phyloP scores from a whole-genome alignment of 2,797 vertebrate species.

The Ceyx erithaca region DNA sequence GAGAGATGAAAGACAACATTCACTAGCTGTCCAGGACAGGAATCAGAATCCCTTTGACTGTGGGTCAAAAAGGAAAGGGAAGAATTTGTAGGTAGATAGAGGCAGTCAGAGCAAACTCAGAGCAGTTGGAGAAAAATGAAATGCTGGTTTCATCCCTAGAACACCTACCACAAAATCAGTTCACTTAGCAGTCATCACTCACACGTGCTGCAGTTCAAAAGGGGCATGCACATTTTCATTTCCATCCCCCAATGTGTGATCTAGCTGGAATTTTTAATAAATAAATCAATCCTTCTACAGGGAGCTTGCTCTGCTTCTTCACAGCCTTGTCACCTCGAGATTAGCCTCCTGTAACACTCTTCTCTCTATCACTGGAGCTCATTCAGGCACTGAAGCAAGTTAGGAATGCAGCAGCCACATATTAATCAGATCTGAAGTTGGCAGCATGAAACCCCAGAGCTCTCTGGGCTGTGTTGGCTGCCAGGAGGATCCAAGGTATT shows the following conservation, averaged over 20 bases:
- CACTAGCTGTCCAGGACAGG: neutral
- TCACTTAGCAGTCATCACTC: neutral
- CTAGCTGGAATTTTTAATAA: neutral
- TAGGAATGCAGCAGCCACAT: neutral
- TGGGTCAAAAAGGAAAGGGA: neutral
- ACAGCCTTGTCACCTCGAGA: neutral
- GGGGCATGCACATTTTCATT: neutral
- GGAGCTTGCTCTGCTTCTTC: neutral
- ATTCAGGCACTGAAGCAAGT: neutral
- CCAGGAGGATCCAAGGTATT: neutral
- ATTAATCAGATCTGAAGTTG: neutral
- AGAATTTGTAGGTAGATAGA: neutral
- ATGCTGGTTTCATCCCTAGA: neutral
- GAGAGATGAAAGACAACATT: neutral
- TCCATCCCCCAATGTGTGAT: neutral
- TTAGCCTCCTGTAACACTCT: neutral
- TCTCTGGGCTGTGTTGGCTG: neutral
- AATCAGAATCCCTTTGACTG: neutral
- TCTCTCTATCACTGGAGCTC: neutral
- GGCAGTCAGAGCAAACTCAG: neutral
- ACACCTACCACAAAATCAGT: neutral
- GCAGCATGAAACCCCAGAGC: rapidly evolving
- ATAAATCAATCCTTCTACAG: neutral
- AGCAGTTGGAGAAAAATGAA: neutral
- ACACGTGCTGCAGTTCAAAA: neutral